Conservation (phyloP, 1,140 invertebrate genomes). For the Anthonomus grandis region DNA sequence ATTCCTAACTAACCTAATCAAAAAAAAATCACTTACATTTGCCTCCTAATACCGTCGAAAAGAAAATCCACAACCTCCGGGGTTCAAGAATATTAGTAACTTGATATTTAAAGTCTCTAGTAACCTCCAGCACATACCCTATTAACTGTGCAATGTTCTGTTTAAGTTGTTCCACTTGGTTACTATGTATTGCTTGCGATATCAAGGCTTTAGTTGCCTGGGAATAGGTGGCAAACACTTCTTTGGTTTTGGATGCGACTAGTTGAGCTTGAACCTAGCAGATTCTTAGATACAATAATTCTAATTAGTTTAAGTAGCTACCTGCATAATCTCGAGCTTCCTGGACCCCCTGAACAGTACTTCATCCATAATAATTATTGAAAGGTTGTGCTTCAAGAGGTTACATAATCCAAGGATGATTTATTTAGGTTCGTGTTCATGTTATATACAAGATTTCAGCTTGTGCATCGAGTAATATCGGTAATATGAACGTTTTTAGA, state of each 20-base stretch:
- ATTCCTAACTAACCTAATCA: too few species aligned
- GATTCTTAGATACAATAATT: background rate
- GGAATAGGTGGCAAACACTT: conserved; percentile 44
- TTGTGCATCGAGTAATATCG: too few species aligned
- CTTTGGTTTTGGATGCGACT: conserved; percentile 47
- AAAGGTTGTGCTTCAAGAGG: too few species aligned
- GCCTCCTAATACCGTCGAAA: conserved; percentile 29
- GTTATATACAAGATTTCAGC: too few species aligned
- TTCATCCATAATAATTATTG: too few species aligned
- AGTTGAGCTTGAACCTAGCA: conserved; percentile 49
- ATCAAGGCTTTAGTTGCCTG: conserved; percentile 42
- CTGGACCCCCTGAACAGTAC: conserved; percentile 41
- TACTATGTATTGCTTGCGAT: conserved; percentile 44
- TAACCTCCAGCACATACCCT: conserved; percentile 40
- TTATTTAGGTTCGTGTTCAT: too few species aligned
- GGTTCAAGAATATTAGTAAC: conserved; percentile 41
- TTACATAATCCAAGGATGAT: too few species aligned
- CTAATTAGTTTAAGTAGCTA: conserved; percentile 18
- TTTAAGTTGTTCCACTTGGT: conserved; percentile 45
- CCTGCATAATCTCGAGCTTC: conserved; percentile 45
- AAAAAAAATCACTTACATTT: conserved; percentile 32
- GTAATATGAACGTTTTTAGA: too few species aligned
- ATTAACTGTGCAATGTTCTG: conserved; percentile 40
- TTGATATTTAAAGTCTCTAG: conserved; percentile 42
- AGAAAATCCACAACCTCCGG: conserved; percentile 33